Evolutionary conservation across 2,888 invertebrate genomes (phyloP).

Genomic region (Yponomeuta plumbellus): DNA sequence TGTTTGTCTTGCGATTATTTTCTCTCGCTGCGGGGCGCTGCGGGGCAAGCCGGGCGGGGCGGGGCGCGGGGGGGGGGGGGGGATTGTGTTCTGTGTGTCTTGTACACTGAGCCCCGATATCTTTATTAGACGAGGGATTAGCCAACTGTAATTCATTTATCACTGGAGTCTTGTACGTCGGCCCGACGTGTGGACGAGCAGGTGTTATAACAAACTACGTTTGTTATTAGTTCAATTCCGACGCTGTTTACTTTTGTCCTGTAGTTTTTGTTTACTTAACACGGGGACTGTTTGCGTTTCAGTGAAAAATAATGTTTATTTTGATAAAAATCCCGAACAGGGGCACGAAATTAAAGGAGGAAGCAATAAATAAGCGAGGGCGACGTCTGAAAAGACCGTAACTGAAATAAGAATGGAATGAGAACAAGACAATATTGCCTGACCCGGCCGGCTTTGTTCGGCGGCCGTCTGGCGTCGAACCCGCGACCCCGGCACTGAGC

Average conservation of each 20-base stretch:
- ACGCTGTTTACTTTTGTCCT: too few species aligned
- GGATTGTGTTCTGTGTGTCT: not conserved
- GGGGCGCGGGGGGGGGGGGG: not conserved
- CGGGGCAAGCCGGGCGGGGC: not conserved
- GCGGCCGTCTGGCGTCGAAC: not conserved
- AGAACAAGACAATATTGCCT: slow-evolving; percentile 8
- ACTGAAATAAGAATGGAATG: slow-evolving; percentile 12
- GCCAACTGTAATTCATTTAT: not conserved
- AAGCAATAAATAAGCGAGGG: slow-evolving; percentile 1
- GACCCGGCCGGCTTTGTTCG: not conserved
- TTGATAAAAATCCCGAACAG: slow-evolving; percentile 4
- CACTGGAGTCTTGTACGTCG: not conserved
- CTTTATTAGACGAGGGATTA: not conserved
- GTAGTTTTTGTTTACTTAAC: too few species aligned
- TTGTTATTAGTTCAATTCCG: too few species aligned
- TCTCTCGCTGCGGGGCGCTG: not conserved
- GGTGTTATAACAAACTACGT: too few species aligned
- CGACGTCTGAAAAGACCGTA: not conserved
- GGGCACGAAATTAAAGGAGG: not conserved
- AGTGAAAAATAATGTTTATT: not conserved
- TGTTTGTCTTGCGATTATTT: slow-evolving; percentile 3
- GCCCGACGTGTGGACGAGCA: too few species aligned
- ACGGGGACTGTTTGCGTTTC: too few species aligned
- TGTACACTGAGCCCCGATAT: not conserved
- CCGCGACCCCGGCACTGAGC: not conserved